phyloP scores from a whole-genome alignment of 2,113 vertebrate species.

The Ploceus nigricollis region DNA sequence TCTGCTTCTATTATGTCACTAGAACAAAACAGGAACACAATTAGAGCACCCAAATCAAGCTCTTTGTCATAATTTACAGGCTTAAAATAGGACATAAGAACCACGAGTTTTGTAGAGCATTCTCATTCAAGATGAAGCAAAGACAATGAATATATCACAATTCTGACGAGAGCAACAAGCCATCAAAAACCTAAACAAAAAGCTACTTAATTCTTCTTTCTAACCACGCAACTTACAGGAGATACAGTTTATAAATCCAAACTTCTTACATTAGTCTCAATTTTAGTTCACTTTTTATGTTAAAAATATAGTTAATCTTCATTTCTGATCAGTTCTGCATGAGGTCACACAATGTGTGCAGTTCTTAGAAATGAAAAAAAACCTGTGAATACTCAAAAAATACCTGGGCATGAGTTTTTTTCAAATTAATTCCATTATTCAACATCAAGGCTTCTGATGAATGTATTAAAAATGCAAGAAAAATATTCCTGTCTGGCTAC shows the following conservation, averaged over 20 bases:
- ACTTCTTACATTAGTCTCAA: background rate
- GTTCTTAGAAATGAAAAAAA: background rate
- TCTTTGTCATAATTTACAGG: background rate
- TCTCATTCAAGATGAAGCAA: background rate
- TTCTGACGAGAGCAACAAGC: background rate
- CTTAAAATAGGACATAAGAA: conserved; percentile 1
- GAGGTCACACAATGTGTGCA: background rate
- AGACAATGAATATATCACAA: background rate
- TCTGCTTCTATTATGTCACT: conserved; percentile 4
- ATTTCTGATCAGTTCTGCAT: background rate
- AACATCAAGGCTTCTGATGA: background rate
- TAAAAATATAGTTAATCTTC: background rate
- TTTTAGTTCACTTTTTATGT: background rate
- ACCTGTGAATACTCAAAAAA: background rate
- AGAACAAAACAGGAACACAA: background rate
- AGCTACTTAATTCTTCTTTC: background rate
- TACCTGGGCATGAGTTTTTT: accelerated
- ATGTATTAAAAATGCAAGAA: background rate
- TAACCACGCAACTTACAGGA: background rate
- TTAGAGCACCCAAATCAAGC: conserved; percentile 2
- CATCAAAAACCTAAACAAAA: background rate
- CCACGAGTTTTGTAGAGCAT: background rate
- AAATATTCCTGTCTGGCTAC: background rate
- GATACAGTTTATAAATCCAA: background rate
- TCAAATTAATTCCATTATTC: background rate